phyloP scores from a whole-genome alignment of 1,140 invertebrate genomes.

The Tetramorium simillimum region DNA sequence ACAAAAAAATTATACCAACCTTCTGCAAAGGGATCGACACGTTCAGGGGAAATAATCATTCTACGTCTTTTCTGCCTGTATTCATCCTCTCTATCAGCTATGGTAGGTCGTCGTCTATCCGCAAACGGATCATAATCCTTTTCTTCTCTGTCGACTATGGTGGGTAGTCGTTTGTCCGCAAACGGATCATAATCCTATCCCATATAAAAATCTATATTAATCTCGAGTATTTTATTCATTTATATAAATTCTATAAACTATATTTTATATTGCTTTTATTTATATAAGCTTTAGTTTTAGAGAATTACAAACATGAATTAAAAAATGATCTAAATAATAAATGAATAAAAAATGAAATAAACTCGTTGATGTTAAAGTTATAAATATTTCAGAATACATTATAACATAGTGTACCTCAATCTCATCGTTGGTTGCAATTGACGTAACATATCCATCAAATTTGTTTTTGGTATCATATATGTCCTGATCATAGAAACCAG shows the following conservation, averaged over 20 bases:
- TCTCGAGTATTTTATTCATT: neutral
- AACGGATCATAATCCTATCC: slow-evolving; percentile 98
- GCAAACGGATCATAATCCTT: slow-evolving; percentile 99
- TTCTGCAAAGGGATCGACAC: slow-evolving; percentile 98
- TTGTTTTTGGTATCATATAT: slow-evolving; percentile 95
- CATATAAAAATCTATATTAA: slow-evolving; percentile 83
- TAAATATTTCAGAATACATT: slow-evolving; percentile 20
- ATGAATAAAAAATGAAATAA: neutral
- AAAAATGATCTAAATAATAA: neutral
- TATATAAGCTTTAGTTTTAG: neutral
- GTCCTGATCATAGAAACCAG: slow-evolving; percentile 96
- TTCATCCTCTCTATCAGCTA: slow-evolving; percentile 98
- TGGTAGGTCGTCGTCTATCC: slow-evolving; percentile 94
- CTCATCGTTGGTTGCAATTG: slow-evolving; percentile 97
- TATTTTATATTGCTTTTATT: no score
- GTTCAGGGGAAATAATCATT: slow-evolving; percentile 98
- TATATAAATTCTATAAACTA: slow-evolving; percentile 8
- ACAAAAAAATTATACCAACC: slow-evolving; percentile 88
- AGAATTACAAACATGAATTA: neutral
- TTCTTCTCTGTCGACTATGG: slow-evolving; percentile 97
- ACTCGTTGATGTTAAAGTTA: neutral
- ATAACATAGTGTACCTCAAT: slow-evolving; percentile 88
- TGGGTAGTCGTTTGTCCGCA: slow-evolving; percentile 95
- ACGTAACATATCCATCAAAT: slow-evolving; percentile 97
- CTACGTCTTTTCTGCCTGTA: slow-evolving; percentile 95